Evolutionary conservation across 2,113 vertebrate genomes (phyloP), one percentile per base, ranked within the genome.

Genomic region (Clupea harengus): DNA sequence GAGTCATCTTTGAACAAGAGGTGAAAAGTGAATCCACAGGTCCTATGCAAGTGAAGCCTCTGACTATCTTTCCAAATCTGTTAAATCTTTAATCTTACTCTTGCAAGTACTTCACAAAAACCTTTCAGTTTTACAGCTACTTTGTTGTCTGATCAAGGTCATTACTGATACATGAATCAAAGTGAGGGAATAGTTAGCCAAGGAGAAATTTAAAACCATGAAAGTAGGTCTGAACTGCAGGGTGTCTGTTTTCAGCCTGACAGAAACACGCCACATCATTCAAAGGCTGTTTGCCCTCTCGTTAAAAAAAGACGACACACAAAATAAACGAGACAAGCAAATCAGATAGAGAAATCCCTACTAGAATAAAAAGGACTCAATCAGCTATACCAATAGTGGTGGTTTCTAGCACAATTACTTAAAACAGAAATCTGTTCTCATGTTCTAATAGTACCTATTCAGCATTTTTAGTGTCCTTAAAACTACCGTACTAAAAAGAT

Each of bases 161-260:
- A 85, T 85, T 88, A 83, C 82, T 25, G 49, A 50, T 44, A 39
- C n/a, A 11, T 49, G 45, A 87, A 11, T 78, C 80, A 83, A n/a
- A 80, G 54, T 46, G 82, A 67, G 28, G 39, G 82, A 28, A 3
- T 22, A 57, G 72, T 82, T 44, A 78, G 81, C 80, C 83, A 18
- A 85, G 83, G 75, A 49, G 64, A 86, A 83, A 82, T 15, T 39
- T 78, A 72, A 72, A 72, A 72, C 86, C 85, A 85, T 81, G 54
- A 83, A 81, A 60, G 64, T n/a, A 11, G 18, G 17, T 46, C 46
- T 57, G 83, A 82, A 80, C 83, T 39, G 81, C 54, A 32, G 22
- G 80, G 67, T 60, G 47, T 46, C 52, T 75, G 72, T 18, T 20
- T 78, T 54, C 67, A 87, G 81, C 20, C 64, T 87, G 39, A 81